Evolutionary conservation across 2,888 invertebrate species (phyloP).

Genomic region (Elmis aenea): DNA sequence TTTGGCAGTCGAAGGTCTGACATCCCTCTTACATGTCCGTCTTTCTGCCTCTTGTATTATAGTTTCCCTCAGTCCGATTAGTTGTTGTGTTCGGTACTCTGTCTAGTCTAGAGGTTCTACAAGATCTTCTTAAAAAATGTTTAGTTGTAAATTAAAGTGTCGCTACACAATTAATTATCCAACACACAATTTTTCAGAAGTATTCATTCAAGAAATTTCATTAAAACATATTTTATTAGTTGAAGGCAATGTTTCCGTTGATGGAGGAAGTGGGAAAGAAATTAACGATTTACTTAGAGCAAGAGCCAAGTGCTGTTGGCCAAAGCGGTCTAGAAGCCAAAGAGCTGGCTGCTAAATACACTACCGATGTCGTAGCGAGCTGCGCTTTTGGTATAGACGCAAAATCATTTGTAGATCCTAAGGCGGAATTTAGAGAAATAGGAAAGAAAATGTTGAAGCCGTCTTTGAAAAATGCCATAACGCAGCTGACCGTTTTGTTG

Average conservation of each 20-base stretch:
- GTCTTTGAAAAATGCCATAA: slow-evolving; percentile 21
- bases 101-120: too few relatives aligned
- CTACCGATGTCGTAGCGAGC: slow-evolving; percentile 45
- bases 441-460: slow-evolving; percentile 36
- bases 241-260: slow-evolving; percentile 47
- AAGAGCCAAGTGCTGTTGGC: slow-evolving; percentile 20
- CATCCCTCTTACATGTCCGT: too few relatives aligned
- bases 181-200: too few relatives aligned
- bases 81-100: too few relatives aligned
- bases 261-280: slow-evolving; percentile 43
- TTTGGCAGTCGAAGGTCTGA: too few relatives aligned
- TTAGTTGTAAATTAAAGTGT: too few relatives aligned
- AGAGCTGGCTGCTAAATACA: slow-evolving; percentile 42
- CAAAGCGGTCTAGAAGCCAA: slow-evolving; percentile 44
- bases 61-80: too few relatives aligned
- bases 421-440: slow-evolving; percentile 33
- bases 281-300: slow-evolving; percentile 39
- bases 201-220: too few relatives aligned
- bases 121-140: too few relatives aligned
- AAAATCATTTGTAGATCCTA: slow-evolving; percentile 34
- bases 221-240: slow-evolving; percentile 25
- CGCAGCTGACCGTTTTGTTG: slow-evolving; percentile 24
- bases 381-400: slow-evolving; percentile 46
- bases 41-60: too few relatives aligned
- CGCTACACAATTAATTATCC: too few relatives aligned